Conservation (phyloP, 2,113 vertebrate genomes). For the Brachirus orientalis region DNA sequence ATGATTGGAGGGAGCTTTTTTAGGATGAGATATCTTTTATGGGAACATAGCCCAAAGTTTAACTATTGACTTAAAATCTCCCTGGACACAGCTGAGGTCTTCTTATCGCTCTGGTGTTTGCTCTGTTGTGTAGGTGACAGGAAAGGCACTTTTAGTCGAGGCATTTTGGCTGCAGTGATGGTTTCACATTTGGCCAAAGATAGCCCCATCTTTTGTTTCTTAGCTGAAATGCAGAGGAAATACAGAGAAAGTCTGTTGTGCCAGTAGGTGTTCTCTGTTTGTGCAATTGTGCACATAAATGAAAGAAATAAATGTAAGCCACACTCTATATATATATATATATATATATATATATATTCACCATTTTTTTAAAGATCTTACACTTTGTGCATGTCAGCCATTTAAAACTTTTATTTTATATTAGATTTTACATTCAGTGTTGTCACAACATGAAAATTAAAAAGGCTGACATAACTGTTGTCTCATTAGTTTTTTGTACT, state of each 20-base stretch:
- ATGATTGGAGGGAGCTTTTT: slow-evolving; percentile 45
- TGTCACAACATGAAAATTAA: no score
- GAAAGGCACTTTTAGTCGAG: slow-evolving; percentile 55
- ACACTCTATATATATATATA: no score
- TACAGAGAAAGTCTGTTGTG: slow-evolving; percentile 16
- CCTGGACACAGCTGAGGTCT: slow-evolving; percentile 10
- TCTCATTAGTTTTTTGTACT: not conserved
- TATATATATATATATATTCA: no score
- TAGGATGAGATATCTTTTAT: not conserved
- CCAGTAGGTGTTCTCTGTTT: not conserved
- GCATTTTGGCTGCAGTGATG: slow-evolving; percentile 26
- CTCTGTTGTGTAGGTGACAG: slow-evolving; percentile 51
- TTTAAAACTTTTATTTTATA: no score
- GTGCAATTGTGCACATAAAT: no score
- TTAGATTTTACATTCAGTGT: no score
- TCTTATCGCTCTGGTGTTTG: slow-evolving; percentile 9
- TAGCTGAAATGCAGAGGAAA: slow-evolving; percentile 22
- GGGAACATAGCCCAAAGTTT: slow-evolving; percentile 19
- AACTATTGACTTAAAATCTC: slow-evolving; percentile 12
- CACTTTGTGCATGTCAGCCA: no score
- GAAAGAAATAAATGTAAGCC: no score
- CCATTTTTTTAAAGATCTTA: no score
- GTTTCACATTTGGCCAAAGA: slow-evolving; percentile 44
- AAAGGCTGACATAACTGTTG: no score
- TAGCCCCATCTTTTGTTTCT: slow-evolving; percentile 22